These are phyloP conservation scores for Melikaiella ostensackeni DNA, from an alignment of 2,888 invertebrate genomes.

Conservation along the genomic window DNA sequence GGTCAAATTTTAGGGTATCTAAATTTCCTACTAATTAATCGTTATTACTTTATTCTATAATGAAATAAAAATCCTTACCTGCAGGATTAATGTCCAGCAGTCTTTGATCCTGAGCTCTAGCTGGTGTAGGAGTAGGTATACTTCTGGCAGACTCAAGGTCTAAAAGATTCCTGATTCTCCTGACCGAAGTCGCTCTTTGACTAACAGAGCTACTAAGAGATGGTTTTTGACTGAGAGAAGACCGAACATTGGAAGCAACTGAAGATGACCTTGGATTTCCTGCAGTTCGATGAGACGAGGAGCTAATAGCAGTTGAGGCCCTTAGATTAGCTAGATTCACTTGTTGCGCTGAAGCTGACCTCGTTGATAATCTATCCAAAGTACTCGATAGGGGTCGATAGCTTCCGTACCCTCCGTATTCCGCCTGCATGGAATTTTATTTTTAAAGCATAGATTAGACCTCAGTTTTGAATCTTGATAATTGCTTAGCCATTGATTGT, in stretches of 20 bases:
- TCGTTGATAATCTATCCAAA: slow-evolving; percentile 82
- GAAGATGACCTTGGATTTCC: slow-evolving; percentile 71
- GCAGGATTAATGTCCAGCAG: slow-evolving; percentile 94
- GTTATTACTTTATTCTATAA: no score
- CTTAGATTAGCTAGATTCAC: slow-evolving; percentile 74
- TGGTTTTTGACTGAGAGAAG: slow-evolving; percentile 70
- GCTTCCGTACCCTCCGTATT: slow-evolving; percentile 80
- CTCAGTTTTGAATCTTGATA: background rate
- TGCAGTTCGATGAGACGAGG: slow-evolving; percentile 70
- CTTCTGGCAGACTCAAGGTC: slow-evolving; percentile 82
- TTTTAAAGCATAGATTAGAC: no score
- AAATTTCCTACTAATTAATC: no score
- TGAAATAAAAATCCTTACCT: slow-evolving; percentile 78
- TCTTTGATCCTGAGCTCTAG: slow-evolving; percentile 82
- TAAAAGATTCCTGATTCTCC: slow-evolving; percentile 88
- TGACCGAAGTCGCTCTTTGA: slow-evolving; percentile 82
- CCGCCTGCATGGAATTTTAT: slow-evolving; percentile 48
- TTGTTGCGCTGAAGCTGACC: slow-evolving; percentile 83
- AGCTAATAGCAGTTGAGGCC: slow-evolving; percentile 75
- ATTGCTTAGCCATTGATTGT: background rate
- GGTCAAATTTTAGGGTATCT: no score
- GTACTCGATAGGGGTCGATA: slow-evolving; percentile 85
- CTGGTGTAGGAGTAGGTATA: slow-evolving; percentile 88
- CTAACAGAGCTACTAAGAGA: slow-evolving; percentile 61
- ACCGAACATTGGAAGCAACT: slow-evolving; percentile 71